Conservation (phyloP, 2,113 vertebrate species). For the Xenopus borealis region DNA sequence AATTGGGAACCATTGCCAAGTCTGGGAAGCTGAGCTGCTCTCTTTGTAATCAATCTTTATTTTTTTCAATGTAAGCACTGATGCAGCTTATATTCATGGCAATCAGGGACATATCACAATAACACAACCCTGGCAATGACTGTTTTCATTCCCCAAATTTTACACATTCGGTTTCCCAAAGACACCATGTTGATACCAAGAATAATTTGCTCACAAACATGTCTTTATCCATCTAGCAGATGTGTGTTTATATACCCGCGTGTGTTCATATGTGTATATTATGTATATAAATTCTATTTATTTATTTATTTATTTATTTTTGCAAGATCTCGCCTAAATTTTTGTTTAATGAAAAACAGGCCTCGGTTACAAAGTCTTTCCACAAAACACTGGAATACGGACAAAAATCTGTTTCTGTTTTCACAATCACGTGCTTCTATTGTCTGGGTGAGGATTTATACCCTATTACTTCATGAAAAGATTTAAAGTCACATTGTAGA, state of each 20-base stretch:
- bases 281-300: too few species aligned
- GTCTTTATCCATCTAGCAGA: neutral
- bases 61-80: neutral
- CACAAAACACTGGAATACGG: slow-evolving; percentile 32
- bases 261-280: too few species aligned
- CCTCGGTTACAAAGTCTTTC: slow-evolving; percentile 29
- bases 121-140: too few species aligned
- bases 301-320: neutral
- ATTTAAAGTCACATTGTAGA: slow-evolving; percentile 10
- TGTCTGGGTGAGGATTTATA: slow-evolving; percentile 34
- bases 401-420: slow-evolving; percentile 42
- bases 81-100: neutral
- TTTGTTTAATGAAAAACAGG: slow-evolving; percentile 36
- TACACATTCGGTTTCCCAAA: neutral
- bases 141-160: too few species aligned
- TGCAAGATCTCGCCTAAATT: slow-evolving; percentile 8
- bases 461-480: slow-evolving; percentile 18
- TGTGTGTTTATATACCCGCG: too few species aligned
- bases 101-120: neutral
- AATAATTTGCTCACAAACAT: slow-evolving; percentile 17
- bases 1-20: too few species aligned
- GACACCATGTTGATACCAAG: slow-evolving; percentile 13
- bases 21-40: too few species aligned
- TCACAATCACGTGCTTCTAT: slow-evolving; percentile 31
- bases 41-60: too few species aligned